These are phyloP conservation scores for Lasioglossum leucozonium DNA, from an alignment of 2,888 invertebrate genomes.

Conservation along the genomic window DNA sequence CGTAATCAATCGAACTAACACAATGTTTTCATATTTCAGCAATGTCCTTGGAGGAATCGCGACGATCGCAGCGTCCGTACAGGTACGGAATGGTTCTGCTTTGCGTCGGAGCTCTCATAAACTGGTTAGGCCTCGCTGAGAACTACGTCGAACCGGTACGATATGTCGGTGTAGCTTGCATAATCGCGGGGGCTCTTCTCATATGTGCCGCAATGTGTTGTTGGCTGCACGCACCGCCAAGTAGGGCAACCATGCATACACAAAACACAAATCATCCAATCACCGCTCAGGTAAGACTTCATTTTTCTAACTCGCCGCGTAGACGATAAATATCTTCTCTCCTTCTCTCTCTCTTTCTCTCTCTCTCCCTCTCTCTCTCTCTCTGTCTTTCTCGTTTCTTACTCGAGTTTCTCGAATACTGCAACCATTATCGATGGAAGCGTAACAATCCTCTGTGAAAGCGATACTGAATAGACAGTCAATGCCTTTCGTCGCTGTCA, in stretches of 20 bases:
- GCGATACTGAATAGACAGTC: background rate
- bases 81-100: slow-evolving; percentile 90
- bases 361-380: background rate
- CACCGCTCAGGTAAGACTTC: slow-evolving; percentile 80
- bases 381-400: too few species aligned
- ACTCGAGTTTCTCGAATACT: background rate
- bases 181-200: slow-evolving; percentile 90
- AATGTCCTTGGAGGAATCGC: slow-evolving; percentile 89
- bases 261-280: slow-evolving; percentile 79
- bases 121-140: slow-evolving; percentile 90
- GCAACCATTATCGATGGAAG: background rate
- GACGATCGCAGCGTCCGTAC: slow-evolving; percentile 90
- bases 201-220: slow-evolving; percentile 91
- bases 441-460: background rate
- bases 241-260: slow-evolving; percentile 76
- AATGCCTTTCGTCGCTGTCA: background rate
- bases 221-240: slow-evolving; percentile 87
- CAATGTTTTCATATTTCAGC: slow-evolving; percentile 83
- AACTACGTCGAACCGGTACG: slow-evolving; percentile 90
- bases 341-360: background rate
- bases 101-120: slow-evolving; percentile 90
- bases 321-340: slow-evolving; percentile 9
- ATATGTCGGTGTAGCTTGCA: slow-evolving; percentile 90
- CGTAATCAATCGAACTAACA: background rate
- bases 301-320: slow-evolving; percentile 4